Conservation (phyloP, 2,888 invertebrate genomes). For the Chymomyza fuscimana region DNA sequence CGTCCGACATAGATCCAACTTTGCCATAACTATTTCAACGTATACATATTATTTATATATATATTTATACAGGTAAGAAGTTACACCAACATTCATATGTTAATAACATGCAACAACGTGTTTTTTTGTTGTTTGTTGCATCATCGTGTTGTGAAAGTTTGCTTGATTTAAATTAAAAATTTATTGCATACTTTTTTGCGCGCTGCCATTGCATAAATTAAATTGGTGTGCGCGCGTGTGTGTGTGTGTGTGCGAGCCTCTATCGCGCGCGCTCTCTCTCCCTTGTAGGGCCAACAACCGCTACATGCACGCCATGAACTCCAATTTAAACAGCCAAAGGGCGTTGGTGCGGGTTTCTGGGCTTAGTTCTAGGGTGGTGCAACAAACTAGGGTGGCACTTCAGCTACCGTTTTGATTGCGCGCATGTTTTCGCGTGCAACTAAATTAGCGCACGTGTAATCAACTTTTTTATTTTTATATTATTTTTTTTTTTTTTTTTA, state of each 20-base stretch:
- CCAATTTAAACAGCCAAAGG: slow-evolving; percentile 56
- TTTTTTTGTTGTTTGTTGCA: slow-evolving; percentile 9
- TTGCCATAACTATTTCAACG: slow-evolving; percentile 1
- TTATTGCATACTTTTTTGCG: slow-evolving; percentile 71
- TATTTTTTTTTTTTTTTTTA: background rate
- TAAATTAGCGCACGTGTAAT: slow-evolving; percentile 69
- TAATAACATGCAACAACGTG: slow-evolving; percentile 37
- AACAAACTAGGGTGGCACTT: slow-evolving; percentile 39
- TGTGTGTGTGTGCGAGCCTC: slow-evolving; percentile 26
- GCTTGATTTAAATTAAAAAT: slow-evolving; percentile 73
- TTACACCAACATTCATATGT: slow-evolving; percentile 46
- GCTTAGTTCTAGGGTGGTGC: background rate
- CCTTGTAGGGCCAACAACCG: slow-evolving; percentile 45
- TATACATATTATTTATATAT: too few relatives aligned
- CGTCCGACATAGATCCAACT: background rate
- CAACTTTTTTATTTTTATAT: slow-evolving; percentile 48
- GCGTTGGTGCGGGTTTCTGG: background rate
- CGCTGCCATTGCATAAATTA: slow-evolving; percentile 61
- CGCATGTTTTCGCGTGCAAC: slow-evolving; percentile 71
- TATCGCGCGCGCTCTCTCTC: background rate
- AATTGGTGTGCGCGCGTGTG: slow-evolving; percentile 51
- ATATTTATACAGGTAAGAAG: background rate
- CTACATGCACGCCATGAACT: slow-evolving; percentile 59
- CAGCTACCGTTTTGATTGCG: slow-evolving; percentile 67
- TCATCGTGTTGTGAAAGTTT: slow-evolving; percentile 31